Conservation (phyloP, 2,888 invertebrate species). For the Limnephilus marmoratus region DNA sequence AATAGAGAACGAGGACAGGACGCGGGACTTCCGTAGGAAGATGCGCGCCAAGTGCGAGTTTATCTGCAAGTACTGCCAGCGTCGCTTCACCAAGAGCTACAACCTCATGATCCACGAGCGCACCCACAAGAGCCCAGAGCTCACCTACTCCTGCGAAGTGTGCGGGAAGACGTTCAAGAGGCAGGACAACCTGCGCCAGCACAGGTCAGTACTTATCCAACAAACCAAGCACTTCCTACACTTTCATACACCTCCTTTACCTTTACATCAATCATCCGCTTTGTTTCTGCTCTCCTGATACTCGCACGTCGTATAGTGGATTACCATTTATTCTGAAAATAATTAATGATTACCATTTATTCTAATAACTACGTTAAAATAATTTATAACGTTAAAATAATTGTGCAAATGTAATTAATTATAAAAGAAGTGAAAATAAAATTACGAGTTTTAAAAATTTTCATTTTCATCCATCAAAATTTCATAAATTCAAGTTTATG, state of each 20-base stretch:
- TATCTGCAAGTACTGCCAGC: conserved; percentile 98
- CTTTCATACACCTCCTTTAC: conserved; percentile 7
- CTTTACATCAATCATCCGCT: not conserved
- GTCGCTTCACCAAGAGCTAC: conserved; percentile 98
- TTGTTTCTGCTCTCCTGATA: conserved; percentile 41
- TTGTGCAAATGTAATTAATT: not conserved
- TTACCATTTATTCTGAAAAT: not conserved
- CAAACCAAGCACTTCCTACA: not conserved
- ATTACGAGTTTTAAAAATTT: not conserved
- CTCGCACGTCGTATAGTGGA: not conserved
- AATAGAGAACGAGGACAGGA: conserved; percentile 91
- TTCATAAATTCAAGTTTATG: not conserved
- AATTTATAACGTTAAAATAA: not conserved
- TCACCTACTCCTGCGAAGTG: conserved; percentile 97
- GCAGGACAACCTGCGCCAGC: conserved; percentile 96
- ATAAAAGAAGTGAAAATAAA: too few relatives aligned
- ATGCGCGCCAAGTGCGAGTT: conserved; percentile 97
- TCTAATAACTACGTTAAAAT: not conserved
- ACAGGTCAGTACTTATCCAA: conserved; percentile 83
- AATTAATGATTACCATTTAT: not conserved
- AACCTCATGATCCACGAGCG: conserved; percentile 99
- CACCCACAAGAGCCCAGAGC: conserved; percentile 97
- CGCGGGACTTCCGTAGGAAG: conserved; percentile 91
- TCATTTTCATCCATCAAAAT: too few relatives aligned
- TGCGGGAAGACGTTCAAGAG: conserved; percentile 98